Conservation (phyloP, 1,140 invertebrate species). For the Drosophila erecta region DNA sequence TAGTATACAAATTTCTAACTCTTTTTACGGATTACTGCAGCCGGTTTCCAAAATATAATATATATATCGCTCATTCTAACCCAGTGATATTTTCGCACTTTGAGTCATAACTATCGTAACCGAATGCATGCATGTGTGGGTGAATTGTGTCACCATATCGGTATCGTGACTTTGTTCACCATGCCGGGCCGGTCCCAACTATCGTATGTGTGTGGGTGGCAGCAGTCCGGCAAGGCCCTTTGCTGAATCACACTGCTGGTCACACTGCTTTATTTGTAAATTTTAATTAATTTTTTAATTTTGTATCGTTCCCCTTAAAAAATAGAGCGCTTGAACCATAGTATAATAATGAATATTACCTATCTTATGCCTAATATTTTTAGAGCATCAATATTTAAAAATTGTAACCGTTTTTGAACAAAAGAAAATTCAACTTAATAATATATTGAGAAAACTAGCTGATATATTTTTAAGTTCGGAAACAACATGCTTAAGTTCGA, state of each 20-base stretch:
- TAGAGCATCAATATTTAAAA: too few relatives aligned
- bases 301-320: too few relatives aligned
- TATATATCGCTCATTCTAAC: too few relatives aligned
- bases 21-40: not conserved
- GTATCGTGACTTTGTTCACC: not conserved
- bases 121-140: constrained; percentile 13
- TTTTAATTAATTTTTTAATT: not conserved
- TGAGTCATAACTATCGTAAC: not conserved
- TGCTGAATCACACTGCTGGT: not conserved
- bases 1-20: not conserved
- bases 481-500: not conserved
- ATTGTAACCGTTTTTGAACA: too few relatives aligned
- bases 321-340: too few relatives aligned
- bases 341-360: too few relatives aligned
- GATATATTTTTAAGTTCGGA: not conserved
- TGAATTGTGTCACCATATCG: not conserved
- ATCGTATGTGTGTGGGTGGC: constrained; percentile 2
- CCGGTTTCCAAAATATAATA: too few relatives aligned
- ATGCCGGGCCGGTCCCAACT: not conserved
- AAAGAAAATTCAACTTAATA: not conserved
- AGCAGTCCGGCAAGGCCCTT: not conserved
- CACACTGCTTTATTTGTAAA: not conserved
- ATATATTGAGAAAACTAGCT: not conserved
- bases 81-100: not conserved
- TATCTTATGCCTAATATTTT: too few relatives aligned